Conservation (phyloP, 2,113 vertebrate species). For the Antechinus flavipes region DNA sequence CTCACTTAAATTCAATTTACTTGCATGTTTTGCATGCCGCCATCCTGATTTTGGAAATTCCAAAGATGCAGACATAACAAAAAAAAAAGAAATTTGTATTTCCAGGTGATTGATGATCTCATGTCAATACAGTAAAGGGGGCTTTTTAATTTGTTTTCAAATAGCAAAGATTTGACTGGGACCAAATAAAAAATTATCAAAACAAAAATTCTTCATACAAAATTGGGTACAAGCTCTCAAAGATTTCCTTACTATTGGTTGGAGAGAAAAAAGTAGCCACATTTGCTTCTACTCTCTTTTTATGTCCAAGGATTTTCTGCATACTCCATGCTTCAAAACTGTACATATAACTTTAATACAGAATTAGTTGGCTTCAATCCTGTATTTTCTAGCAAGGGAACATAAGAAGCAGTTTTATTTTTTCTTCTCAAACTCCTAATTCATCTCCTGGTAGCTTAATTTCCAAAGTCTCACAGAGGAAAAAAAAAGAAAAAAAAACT, state of each 20-base stretch:
- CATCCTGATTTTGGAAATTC: neutral
- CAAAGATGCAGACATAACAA: neutral
- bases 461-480: conserved; percentile 13
- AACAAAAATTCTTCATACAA: too few relatives aligned
- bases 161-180: too few relatives aligned
- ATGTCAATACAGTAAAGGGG: neutral
- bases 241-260: too few relatives aligned
- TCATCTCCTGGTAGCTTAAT: neutral
- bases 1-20: too few relatives aligned
- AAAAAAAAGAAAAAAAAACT: conserved; percentile 32
- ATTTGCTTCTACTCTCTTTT: conserved; percentile 39
- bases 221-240: too few relatives aligned
- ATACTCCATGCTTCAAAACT: conserved; percentile 29
- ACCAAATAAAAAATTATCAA: too few relatives aligned
- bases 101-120: neutral
- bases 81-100: neutral
- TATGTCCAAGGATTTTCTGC: neutral
- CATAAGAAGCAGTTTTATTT: neutral
- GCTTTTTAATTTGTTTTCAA: neutral
- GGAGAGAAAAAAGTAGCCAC: neutral
- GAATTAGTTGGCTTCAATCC: conserved; percentile 26
- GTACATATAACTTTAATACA: conserved; percentile 36
- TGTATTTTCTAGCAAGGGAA: neutral
- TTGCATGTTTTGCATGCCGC: neutral
- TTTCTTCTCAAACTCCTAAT: conserved; percentile 12